These are phyloP conservation scores for Pseudorhiza aurosa DNA, from an alignment of 30 jellyfish, hydroid and myxozoan species.

Conservation along the genomic window DNA sequence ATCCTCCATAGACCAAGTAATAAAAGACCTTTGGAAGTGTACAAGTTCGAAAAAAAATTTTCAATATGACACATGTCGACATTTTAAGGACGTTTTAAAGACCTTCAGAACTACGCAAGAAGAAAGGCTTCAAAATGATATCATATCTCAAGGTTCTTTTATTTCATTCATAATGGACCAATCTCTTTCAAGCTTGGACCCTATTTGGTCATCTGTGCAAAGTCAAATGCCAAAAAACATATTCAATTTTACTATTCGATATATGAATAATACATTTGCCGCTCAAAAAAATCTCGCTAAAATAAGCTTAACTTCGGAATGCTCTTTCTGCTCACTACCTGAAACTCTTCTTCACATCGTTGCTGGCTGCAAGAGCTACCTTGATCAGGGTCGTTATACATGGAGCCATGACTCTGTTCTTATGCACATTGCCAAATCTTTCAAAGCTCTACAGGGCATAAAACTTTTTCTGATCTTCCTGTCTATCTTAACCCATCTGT, in stretches of 20 bases:
- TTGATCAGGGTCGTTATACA: constrained; percentile 31
- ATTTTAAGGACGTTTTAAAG: too few relatives aligned
- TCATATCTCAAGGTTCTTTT: too few relatives aligned
- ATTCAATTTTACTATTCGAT: constrained; percentile 17
- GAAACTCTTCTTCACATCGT: constrained; percentile 20
- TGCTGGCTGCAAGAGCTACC: constrained; percentile 46
- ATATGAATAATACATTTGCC: constrained; percentile 10
- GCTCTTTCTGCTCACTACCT: constrained; percentile 28
- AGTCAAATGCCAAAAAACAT: constrained; percentile 7
- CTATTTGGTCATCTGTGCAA: too few relatives aligned
- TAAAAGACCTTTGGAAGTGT: too few relatives aligned
- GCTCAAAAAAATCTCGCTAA: neutral
- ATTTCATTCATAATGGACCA: too few relatives aligned
- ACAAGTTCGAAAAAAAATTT: too few relatives aligned
- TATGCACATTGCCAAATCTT: neutral
- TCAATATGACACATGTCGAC: too few relatives aligned
- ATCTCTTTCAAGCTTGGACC: too few relatives aligned
- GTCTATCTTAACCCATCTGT: neutral
- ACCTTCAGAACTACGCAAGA: too few relatives aligned
- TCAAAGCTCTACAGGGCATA: neutral
- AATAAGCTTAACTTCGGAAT: constrained; percentile 2
- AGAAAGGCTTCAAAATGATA: too few relatives aligned
- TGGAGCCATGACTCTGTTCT: constrained; percentile 41
- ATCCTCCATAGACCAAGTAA: too few relatives aligned
- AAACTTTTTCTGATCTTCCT: neutral